Conservation (phyloP, 92 coral and sea anemone species). For the Parazoanthus darwini region DNA sequence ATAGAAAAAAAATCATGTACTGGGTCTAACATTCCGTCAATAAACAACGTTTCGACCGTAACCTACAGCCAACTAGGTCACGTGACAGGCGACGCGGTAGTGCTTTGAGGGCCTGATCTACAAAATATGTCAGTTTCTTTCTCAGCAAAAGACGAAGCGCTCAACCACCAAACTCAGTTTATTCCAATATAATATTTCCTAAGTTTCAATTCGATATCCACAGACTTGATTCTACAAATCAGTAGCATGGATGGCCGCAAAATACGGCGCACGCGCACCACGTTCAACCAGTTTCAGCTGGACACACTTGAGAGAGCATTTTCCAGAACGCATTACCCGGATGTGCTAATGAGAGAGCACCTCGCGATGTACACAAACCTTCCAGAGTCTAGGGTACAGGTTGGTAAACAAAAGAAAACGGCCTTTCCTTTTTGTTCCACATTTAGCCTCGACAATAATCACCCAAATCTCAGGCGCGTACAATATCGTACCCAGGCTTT, state of each 20-base stretch:
- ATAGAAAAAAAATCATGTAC: no score
- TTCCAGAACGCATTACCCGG: slow-evolving; percentile 95
- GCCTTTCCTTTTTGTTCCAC: not conserved
- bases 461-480: no score
- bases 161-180: no score
- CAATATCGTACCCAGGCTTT: no score
- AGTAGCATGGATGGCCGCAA: slow-evolving; percentile 84
- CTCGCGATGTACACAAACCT: slow-evolving; percentile 91
- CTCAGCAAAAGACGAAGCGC: no score
- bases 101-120: no score
- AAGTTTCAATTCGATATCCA: not conserved
- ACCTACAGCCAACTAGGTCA: no score
- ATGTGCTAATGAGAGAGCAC: slow-evolving; percentile 88
- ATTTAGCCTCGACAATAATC: not conserved
- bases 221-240: slow-evolving; percentile 82
- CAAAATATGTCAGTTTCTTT: no score
- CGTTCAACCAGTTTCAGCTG: slow-evolving; percentile 97
- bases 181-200: no score
- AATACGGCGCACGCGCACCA: slow-evolving; percentile 95
- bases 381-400: slow-evolving; percentile 98
- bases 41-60: no score
- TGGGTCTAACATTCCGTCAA: no score
- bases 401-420: slow-evolving; percentile 15
- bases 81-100: no score
- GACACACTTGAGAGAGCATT: slow-evolving; percentile 96